A percentile compares a stretch with the other conserved stretches of the same genome.
Conservation (phyloP, 2,797 vertebrate species). For the Potorous gilbertii region DNA sequence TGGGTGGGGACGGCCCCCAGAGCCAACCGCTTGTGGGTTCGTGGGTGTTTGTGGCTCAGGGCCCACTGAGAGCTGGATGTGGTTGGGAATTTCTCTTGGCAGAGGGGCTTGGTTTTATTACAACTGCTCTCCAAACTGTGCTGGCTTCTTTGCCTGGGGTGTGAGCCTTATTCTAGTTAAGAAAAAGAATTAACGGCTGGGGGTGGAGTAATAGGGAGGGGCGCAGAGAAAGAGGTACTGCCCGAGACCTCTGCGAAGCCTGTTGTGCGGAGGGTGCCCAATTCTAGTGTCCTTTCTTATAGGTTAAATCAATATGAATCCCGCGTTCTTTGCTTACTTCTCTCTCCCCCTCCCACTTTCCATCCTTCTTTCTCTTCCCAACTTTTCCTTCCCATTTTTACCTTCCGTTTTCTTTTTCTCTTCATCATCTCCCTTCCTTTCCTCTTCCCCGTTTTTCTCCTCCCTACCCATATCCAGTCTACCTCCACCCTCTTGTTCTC, state of each 20-base stretch:
- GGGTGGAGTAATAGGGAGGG: background rate
- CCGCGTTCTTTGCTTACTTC: background rate
- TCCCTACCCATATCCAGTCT: background rate
- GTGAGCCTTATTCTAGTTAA: background rate
- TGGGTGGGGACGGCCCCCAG: slow-evolving; percentile 53
- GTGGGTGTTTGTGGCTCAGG: slow-evolving; percentile 41
- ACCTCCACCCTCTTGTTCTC: background rate
- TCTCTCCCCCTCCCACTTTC: background rate
- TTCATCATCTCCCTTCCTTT: background rate
- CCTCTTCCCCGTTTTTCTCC: background rate
- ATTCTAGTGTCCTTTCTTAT: background rate
- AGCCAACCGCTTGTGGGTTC: slow-evolving; percentile 43
- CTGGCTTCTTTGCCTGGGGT: background rate
- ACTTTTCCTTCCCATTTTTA: background rate
- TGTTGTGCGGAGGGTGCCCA: background rate
- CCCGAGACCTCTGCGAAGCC: background rate
- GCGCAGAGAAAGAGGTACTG: background rate
- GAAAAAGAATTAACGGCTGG: background rate
- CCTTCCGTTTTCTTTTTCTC: background rate
- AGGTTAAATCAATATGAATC: background rate
- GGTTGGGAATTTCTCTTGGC: slow-evolving; percentile 2
- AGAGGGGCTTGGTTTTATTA: rapidly evolving
- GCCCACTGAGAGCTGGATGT: slow-evolving; percentile 22
- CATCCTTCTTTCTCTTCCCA: background rate
- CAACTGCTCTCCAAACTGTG: background rate